Conservation (phyloP, 2,797 vertebrate genomes). For the Arremon aurantiirostris region DNA sequence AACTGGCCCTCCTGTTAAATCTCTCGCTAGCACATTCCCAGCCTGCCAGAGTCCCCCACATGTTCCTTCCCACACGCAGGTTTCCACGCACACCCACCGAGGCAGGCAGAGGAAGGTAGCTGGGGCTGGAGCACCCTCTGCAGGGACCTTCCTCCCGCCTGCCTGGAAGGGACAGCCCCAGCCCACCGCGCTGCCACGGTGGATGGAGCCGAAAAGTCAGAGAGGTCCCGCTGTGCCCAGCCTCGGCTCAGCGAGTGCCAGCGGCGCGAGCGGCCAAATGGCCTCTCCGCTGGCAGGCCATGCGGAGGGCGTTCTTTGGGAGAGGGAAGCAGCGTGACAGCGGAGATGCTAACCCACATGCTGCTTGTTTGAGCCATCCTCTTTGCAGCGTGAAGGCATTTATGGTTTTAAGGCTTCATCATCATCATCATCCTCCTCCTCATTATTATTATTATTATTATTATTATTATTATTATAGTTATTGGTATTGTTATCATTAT, state of each 20-base stretch:
- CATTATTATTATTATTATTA: too few relatives aligned
- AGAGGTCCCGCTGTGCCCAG: not conserved
- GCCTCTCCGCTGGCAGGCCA: not conserved
- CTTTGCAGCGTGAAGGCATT: not conserved
- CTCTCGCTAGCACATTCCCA: not conserved
- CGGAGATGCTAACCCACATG: not conserved
- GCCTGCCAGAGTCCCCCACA: not conserved
- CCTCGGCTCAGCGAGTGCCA: not conserved
- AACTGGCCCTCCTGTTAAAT: not conserved
- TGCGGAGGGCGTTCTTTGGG: accelerated
- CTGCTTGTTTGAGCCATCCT: not conserved
- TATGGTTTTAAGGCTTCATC: not conserved
- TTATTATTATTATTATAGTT: too few relatives aligned
- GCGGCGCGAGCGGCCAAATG: accelerated
- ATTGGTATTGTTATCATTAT: too few relatives aligned
- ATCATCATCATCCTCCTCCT: too few relatives aligned
- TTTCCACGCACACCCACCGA: not conserved
- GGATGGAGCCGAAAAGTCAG: not conserved
- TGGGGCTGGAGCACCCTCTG: constrained; percentile 63
- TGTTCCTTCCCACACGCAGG: not conserved
- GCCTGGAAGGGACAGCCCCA: not conserved
- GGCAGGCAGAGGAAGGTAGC: not conserved
- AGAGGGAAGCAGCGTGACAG: not conserved
- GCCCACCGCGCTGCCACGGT: accelerated
- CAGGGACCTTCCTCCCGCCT: not conserved